Base-by-base conservation (phyloP, 2,797 vertebrate genomes). In the Danionella dracula region DNA sequence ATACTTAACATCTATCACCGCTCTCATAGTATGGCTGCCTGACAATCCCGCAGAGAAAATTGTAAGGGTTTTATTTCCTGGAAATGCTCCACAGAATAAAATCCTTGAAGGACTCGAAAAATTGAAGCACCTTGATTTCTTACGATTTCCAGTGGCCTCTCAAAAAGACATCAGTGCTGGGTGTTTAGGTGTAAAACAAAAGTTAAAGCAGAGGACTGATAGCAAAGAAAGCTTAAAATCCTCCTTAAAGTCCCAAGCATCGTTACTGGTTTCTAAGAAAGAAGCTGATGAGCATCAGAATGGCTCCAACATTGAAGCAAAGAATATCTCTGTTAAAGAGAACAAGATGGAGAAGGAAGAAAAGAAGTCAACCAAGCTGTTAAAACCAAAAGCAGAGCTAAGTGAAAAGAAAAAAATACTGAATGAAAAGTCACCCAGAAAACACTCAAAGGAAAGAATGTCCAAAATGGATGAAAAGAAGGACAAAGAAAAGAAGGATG, bases 81-180 rank as follows among this genome's bases (percentile, higher is more conserved):
- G 97, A 68, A 99, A 99, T 75, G 96, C 96, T 71, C 95, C 96
- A 69, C 97, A 99, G 82, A 98, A 97, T 82, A 98, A 98, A 81
- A 96, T 99, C 72, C 81, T 99, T 45, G 97, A 99, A 81, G 96
- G 97, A 42, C 91, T 99, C 41, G 96, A 99, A 83, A 97, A 95
- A 81, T 84, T 99, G 48, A 93, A 93, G 76, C 97, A 99, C 79
- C 85, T 99, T 78, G 97, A 99, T 84, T 98, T 96, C 78, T 80
- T 99, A 58, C 91, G 92, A 61, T 95, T 96, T 73, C 96, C 97
- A 4, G 90, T 96, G 51, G 96, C 92, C 55, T 97, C 95, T 10
- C 97, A 97, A 77, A 96, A 94, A 81, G 96, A 98, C 71, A 85
- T 96, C 12, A 83, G 91, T 34, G 85, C 91, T 67, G 94, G 94